Conservation (phyloP, 2,797 vertebrate genomes). For the Podarcis siculus region DNA sequence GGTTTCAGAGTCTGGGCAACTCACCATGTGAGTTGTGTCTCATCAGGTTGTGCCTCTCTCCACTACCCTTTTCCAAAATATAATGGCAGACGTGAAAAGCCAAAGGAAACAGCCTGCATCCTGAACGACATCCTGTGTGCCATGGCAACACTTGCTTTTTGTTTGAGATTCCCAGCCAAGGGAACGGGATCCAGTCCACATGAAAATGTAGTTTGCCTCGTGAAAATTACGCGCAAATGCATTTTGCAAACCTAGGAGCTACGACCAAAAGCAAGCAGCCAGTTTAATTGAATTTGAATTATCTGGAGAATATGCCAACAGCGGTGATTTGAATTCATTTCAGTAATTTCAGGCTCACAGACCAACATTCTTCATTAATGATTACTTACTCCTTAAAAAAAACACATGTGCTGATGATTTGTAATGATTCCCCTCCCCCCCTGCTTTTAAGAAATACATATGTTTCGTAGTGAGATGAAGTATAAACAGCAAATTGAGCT, state of each 20-base stretch:
- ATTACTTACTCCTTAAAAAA: neutral
- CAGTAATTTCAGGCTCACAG: constrained; percentile 73
- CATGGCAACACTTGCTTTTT: constrained; percentile 66
- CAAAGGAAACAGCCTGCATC: constrained; percentile 77
- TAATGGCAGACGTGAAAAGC: constrained; percentile 63
- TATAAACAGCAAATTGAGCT: neutral
- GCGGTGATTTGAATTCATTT: constrained; percentile 78
- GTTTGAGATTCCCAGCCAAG: constrained; percentile 76
- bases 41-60: neutral
- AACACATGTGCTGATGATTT: constrained; percentile 5
- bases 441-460: neutral
- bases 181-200: constrained; percentile 77
- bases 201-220: constrained; percentile 77
- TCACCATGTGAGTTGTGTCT: neutral
- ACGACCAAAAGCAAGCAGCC: constrained; percentile 73
- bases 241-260: constrained; percentile 76
- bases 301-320: constrained; percentile 67
- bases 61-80: neutral
- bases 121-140: constrained; percentile 81
- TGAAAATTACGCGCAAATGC: constrained; percentile 68
- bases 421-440: neutral
- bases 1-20: neutral
- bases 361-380: constrained; percentile 67
- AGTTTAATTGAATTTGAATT: constrained; percentile 61
- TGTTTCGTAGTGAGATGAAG: neutral